Percentiles rank a stretch among this genome's conserved stretches.
These are phyloP conservation scores for Poeciliopsis retropinna DNA, from an alignment of 2,113 vertebrate species.

Conservation along the genomic window DNA sequence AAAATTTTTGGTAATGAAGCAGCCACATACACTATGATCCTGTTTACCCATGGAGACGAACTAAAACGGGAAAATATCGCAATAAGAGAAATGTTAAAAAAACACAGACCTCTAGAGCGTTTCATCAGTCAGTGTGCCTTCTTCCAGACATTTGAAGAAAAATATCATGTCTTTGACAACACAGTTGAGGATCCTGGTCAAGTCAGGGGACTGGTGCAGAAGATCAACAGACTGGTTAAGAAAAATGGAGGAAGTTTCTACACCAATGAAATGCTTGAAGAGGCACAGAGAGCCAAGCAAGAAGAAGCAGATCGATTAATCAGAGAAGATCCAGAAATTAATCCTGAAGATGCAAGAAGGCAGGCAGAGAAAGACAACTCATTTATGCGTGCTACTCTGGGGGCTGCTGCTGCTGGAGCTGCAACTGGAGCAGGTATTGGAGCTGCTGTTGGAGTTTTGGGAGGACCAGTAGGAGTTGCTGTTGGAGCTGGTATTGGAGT, in stretches of 20 bases:
- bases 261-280: neutral
- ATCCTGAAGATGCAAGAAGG: neutral
- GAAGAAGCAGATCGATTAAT: neutral
- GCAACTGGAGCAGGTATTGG: neutral
- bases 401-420: neutral
- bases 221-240: constrained; percentile 1
- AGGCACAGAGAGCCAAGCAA: neutral
- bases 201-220: constrained; percentile 7
- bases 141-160: neutral
- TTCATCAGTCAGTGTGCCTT: neutral
- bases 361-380: neutral
- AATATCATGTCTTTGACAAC: constrained; percentile 22
- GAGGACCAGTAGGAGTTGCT: too few relatives aligned
- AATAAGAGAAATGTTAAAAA: neutral
- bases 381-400: neutral
- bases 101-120: neutral
- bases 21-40: neutral
- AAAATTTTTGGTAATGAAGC: neutral
- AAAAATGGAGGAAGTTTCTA: neutral
- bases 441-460: too few relatives aligned
- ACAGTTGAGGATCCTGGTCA: neutral
- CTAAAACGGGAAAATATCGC: accelerated
- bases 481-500: too few relatives aligned
- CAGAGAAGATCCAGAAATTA: neutral
- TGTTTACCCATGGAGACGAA: constrained; percentile 7